Conservation (phyloP, 2,797 vertebrate species). For the Rhinatrema bivittatum region DNA sequence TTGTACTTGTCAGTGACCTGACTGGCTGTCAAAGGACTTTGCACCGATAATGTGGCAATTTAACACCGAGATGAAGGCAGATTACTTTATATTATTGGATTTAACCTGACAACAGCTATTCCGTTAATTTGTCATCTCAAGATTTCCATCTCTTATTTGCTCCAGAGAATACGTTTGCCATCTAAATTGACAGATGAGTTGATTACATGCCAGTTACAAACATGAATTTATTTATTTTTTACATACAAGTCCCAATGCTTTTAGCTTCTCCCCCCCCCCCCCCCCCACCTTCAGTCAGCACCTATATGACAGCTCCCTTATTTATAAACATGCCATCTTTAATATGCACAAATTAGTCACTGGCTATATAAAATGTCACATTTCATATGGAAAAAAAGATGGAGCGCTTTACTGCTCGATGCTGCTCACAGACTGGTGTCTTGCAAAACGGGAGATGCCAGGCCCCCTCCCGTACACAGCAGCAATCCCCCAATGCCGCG, state of each 20-base stretch:
- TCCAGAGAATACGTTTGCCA: slow-evolving; percentile 55
- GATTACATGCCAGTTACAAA: slow-evolving; percentile 68
- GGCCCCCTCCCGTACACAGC: too few relatives aligned
- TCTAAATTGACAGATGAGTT: slow-evolving; percentile 58
- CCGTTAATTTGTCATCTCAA: slow-evolving; percentile 60
- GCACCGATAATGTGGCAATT: slow-evolving; percentile 50
- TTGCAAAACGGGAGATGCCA: too few relatives aligned
- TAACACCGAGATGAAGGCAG: slow-evolving; percentile 53
- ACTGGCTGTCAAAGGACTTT: slow-evolving; percentile 43
- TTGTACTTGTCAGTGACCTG: slow-evolving; percentile 45
- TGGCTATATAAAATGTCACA: slow-evolving; percentile 44
- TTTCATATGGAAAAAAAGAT: slow-evolving; percentile 31
- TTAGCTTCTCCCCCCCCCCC: slow-evolving; percentile 45
- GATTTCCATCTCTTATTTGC: slow-evolving; percentile 62
- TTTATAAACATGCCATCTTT: slow-evolving; percentile 64
- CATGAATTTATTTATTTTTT: slow-evolving; percentile 62
- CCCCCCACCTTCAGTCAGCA: slow-evolving; percentile 48
- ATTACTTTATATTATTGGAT: slow-evolving; percentile 62
- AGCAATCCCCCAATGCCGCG: too few relatives aligned
- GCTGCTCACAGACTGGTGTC: slow-evolving; percentile 11
- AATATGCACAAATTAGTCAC: slow-evolving; percentile 55
- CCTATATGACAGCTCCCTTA: slow-evolving; percentile 51
- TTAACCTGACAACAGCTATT: slow-evolving; percentile 59
- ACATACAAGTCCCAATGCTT: slow-evolving; percentile 42
- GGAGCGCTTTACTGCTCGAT: slow-evolving; percentile 36